Evolutionary conservation across 2,113 vertebrate genomes (phyloP).

Genomic region (Bettongia penicillata): DNA sequence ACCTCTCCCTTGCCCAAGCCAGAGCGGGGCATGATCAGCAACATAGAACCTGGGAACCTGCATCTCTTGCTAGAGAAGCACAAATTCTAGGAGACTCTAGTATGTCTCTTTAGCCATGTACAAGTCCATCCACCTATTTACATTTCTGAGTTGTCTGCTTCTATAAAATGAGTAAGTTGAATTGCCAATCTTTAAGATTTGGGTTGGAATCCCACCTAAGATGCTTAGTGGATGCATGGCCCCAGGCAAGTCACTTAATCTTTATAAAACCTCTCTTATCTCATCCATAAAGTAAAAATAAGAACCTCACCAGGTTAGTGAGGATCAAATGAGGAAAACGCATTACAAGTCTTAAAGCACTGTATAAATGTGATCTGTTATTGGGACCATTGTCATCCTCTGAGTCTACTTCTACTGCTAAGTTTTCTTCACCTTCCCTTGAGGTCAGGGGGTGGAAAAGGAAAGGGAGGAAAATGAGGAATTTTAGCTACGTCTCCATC

Average conservation of each 20-base stretch:
- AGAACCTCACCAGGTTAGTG: background rate
- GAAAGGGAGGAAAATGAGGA: background rate
- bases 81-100: background rate
- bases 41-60: background rate
- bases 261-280: background rate
- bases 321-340: background rate
- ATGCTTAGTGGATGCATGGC: background rate
- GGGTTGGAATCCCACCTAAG: too few species aligned
- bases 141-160: background rate
- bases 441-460: background rate
- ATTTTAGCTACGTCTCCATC: background rate
- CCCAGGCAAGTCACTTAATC: background rate
- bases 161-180: background rate
- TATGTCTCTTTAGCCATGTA: background rate
- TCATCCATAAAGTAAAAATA: background rate
- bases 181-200: background rate
- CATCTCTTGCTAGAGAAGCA: background rate
- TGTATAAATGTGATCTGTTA: background rate
- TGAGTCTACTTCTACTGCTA: background rate
- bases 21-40: background rate
- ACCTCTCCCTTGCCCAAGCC: background rate
- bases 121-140: background rate
- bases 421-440: background rate
- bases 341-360: background rate
- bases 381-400: background rate